These are phyloP conservation scores for Corticium candelabrum DNA, from an alignment of 37 sponge, comb jelly and placozoan species.

Conservation along the genomic window DNA sequence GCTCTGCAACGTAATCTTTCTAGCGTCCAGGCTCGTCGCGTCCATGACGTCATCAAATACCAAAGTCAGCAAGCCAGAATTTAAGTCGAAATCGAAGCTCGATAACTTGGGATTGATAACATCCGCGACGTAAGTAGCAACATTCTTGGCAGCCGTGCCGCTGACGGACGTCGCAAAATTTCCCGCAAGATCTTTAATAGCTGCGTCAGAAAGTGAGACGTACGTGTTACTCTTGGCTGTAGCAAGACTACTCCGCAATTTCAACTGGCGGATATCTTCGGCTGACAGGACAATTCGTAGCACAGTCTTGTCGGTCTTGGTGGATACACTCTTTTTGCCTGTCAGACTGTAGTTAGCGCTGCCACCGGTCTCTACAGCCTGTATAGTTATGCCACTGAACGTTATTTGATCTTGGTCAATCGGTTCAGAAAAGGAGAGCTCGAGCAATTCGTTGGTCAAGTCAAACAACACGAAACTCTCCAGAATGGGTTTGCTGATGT, in stretches of 20 bases:
- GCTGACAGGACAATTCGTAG: not conserved
- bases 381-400: constrained; percentile 37
- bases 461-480: constrained; percentile 8
- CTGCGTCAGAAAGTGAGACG: constrained; percentile 38
- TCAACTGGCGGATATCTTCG: constrained; percentile 54
- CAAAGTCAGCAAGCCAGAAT: constrained; percentile 14
- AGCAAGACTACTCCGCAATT: constrained; percentile 60
- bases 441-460: constrained; percentile 6
- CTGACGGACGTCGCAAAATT: constrained; percentile 27
- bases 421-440: constrained; percentile 49
- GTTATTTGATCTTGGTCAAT: constrained; percentile 33
- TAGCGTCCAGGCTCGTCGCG: constrained; percentile 55
- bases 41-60: constrained; percentile 77
- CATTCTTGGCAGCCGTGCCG: constrained; percentile 20
- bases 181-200: constrained; percentile 61
- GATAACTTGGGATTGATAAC: constrained; percentile 38
- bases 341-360: not conserved
- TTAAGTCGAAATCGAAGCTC: constrained; percentile 48
- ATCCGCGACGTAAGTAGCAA: constrained; percentile 37
- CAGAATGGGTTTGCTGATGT: constrained; percentile 20
- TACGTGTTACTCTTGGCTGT: constrained; percentile 54
- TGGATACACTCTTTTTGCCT: not conserved
- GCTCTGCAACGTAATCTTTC: constrained; percentile 55
- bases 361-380: not conserved
- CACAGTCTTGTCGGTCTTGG: not conserved